phyloP scores from a whole-genome alignment of 2,888 invertebrate genomes.

The Dryocosmus kuriphilus region DNA sequence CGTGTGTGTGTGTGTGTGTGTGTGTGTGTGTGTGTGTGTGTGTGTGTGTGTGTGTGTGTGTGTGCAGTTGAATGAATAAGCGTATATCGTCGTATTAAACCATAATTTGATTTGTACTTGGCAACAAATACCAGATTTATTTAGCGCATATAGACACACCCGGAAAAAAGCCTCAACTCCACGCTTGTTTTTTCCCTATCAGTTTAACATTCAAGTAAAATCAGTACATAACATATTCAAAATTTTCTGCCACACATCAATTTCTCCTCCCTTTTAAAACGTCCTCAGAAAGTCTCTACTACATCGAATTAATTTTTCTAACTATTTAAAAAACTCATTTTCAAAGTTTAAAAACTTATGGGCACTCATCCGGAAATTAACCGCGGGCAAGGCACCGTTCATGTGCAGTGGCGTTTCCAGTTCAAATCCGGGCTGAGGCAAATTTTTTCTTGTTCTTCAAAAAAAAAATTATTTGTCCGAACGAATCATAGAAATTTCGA shows the following conservation, averaged over 20 bases:
- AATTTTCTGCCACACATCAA: background rate
- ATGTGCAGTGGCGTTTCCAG: too few species aligned
- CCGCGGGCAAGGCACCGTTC: too few species aligned
- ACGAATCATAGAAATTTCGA: too few species aligned
- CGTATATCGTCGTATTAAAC: background rate
- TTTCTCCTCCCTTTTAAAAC: background rate
- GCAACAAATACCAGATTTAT: conserved; percentile 14
- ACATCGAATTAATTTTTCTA: background rate
- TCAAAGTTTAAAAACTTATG: background rate
- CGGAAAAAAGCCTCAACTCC: background rate
- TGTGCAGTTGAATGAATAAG: conserved; percentile 16
- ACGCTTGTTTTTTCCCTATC: background rate
- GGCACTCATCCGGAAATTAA: too few species aligned
- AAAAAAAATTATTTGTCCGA: too few species aligned
- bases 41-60: conserved; percentile 19
- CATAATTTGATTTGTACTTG: conserved; percentile 12
- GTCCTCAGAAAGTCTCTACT: background rate
- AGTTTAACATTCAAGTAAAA: background rate
- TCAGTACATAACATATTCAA: background rate
- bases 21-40: conserved; percentile 16
- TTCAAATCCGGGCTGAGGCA: too few species aligned
- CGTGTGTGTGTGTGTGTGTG: conserved; percentile 18
- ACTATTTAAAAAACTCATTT: background rate
- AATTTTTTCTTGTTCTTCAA: too few species aligned
- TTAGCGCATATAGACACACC: conserved; percentile 16